Evolutionary conservation across 2,888 invertebrate species (phyloP).

Genomic region (Resseliella maxima): DNA sequence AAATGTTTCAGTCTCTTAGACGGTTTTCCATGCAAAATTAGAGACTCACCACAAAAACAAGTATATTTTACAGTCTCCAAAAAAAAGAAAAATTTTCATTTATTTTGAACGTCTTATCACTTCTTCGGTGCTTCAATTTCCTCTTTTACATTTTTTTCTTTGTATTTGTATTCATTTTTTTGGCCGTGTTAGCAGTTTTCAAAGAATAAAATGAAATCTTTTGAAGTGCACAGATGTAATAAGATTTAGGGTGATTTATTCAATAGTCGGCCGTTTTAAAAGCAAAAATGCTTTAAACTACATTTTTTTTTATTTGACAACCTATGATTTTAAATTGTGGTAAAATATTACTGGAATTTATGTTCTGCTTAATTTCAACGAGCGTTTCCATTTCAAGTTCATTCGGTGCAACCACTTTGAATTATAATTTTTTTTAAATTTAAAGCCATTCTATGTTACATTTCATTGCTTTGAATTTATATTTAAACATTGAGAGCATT

Average conservation of each 20-base stretch:
- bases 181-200: neutral
- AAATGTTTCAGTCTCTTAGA: too few species aligned
- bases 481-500: neutral
- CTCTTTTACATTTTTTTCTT: neutral
- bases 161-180: neutral
- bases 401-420: neutral
- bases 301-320: neutral
- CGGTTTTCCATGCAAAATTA: too few species aligned
- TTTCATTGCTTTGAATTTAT: neutral
- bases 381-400: neutral
- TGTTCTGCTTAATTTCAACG: neutral
- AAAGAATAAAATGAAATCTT: neutral
- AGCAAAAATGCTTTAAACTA: neutral
- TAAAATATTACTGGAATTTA: neutral
- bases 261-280: neutral
- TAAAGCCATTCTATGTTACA: neutral
- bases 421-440: neutral
- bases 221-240: neutral
- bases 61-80: neutral
- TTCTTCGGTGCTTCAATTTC: neutral
- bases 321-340: neutral
- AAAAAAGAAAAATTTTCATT: neutral
- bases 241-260: conserved; percentile 17
- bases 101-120: neutral
- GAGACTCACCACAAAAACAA: neutral